Evolutionary conservation across 2,888 invertebrate species (phyloP), one percentile per base, ranked within the genome.

Genomic region (Philereme transversata): DNA sequence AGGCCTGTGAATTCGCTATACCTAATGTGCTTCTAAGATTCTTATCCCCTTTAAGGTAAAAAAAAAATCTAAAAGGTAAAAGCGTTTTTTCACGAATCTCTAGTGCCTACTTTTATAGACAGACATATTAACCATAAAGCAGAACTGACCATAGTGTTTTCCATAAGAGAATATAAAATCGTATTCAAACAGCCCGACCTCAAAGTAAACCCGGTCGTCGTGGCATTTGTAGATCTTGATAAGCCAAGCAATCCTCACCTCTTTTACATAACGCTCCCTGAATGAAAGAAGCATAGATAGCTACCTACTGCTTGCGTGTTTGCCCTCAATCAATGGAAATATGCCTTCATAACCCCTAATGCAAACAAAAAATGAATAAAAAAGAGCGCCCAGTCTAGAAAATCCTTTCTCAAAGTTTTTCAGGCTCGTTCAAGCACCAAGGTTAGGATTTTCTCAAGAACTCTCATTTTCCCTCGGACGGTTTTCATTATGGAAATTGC

Each of bases 401-500:
- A 58, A 64, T 48, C 47, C 47, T 48, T 56, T 58, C 45, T 51
- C 45, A 44, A 59, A 54, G 46, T 62, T 63, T 57, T 56, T 10
- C 59, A 60, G 60, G 55, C 63, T 60, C 46, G 49, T 57, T 64
- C 57, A 64, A 65, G 55, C 57, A 49, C 57, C 62, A 64, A 65
- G 62, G 56, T 60, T 63, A 56, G 6, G 51, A 59, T 60, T 56
- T 58, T 59, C 60, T 59, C 58, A 52, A 65, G 67, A 64, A 70
- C 65, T 69, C 63, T 67, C 64, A 70, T 68, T 65, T 73, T 63
- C 67, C 60, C 63, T 64, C 55, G 57, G 62, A 62, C 57, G 65
- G 45, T 55, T 68, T 58, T 69, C 68, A 65, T 69, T 65, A 68
- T 68, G 64, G 57, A 65, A 67, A 64, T 62, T 51, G 57, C 65